Conservation (phyloP, 2,113 vertebrate genomes). For the Antechinus stuartii region DNA sequence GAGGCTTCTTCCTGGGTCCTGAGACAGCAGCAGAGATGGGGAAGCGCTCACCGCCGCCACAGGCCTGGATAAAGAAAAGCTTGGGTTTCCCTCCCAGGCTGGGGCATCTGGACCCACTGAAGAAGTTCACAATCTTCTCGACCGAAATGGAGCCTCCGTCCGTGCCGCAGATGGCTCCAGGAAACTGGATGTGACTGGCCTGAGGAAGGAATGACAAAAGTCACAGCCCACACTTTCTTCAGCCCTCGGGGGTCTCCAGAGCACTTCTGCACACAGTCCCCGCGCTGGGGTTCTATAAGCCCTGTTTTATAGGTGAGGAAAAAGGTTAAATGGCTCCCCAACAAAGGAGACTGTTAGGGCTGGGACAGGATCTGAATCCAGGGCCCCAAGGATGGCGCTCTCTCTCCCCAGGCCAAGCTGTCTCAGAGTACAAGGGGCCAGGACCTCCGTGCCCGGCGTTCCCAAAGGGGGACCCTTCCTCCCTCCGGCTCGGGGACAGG, state of each 20-base stretch:
- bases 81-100: slow-evolving; percentile 96
- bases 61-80: slow-evolving; percentile 98
- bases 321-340: not conserved
- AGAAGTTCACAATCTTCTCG: slow-evolving; percentile 92
- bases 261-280: not conserved
- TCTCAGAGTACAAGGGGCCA: not conserved
- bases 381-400: not conserved
- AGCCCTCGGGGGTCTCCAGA: not conserved
- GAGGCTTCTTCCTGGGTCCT: not conserved
- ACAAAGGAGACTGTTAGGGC: no score
- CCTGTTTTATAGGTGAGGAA: not conserved
- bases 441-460: not conserved
- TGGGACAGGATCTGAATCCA: not conserved
- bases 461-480: not conserved
- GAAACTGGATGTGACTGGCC: slow-evolving; percentile 93
- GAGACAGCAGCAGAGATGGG: accelerated
- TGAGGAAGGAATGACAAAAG: slow-evolving; percentile 78
- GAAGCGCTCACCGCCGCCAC: slow-evolving; percentile 91
- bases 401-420: not conserved
- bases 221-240: not conserved
- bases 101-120: slow-evolving; percentile 91
- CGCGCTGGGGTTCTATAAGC: not conserved
- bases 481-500: not conserved
- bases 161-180: slow-evolving; percentile 91
- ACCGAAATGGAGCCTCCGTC: slow-evolving; percentile 89